Conservation (phyloP, 1,140 invertebrate genomes). For the Tyrophagus putrescentiae region DNA sequence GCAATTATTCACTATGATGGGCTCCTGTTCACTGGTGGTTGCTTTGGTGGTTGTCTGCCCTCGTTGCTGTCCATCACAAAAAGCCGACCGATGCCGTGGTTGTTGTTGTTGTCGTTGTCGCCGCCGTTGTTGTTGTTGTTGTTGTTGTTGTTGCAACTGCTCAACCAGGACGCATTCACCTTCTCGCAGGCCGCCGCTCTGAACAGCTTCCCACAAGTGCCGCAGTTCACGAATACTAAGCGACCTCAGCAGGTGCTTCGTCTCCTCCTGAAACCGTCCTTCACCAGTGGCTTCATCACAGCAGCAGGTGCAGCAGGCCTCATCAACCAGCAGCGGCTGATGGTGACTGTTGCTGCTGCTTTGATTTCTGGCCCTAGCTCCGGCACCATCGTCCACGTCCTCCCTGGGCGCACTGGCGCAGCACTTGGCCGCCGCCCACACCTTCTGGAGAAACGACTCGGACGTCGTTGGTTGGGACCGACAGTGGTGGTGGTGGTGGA, state of each 20-base stretch:
- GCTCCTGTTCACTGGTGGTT: not conserved
- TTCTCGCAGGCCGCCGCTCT: not conserved
- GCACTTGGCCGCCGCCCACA: no score
- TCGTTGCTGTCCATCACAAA: not conserved
- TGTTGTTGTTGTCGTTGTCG: not conserved
- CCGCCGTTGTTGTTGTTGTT: not conserved
- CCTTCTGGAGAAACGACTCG: no score
- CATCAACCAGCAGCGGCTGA: not conserved
- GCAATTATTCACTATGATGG: not conserved
- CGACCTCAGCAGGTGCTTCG: not conserved
- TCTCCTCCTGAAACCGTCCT: not conserved
- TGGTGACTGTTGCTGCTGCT: not conserved
- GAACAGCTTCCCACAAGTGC: not conserved
- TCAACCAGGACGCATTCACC: not conserved
- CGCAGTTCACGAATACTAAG: not conserved
- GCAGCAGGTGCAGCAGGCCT: not conserved
- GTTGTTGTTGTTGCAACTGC: not conserved
- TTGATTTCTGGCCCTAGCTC: not conserved
- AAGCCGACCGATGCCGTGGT: not conserved
- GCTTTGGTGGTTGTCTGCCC: not conserved
- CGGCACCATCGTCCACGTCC: not conserved
- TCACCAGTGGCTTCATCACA: not conserved
- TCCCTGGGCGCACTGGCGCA: no score
- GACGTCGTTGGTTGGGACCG: no score
- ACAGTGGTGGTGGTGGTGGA: no score